Base-by-base conservation (phyloP, 2,113 vertebrate species). In the Myiagra hebetior region DNA sequence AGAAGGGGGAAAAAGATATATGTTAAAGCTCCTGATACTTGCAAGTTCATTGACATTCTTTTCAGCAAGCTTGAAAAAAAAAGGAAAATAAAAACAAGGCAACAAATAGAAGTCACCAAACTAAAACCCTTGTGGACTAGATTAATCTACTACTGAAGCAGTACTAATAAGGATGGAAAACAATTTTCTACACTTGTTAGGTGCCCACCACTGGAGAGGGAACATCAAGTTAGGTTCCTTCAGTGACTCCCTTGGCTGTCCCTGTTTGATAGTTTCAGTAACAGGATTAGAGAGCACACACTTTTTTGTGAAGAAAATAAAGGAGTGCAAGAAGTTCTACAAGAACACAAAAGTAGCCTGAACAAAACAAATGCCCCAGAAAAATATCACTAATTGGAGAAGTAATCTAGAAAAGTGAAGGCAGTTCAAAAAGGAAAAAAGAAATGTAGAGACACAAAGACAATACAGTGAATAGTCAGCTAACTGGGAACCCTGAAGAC, bases 1-100 rank as follows among this genome's bases (percentile, higher is more conserved):
- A 57, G 2, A 28, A 30, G 8, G 5, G 21, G 2, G 10, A 1
- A 6, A 62, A 31, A 39, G 0, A 26, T 3, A 21, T 2, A 15
- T 13, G 12, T 41, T 65, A n/a, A 44, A 35, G 10, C 5, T 37
- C 20, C 26, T 63, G 15, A 15, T 31, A 42, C 8, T 39, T 77
- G 1, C 18, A 84, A 62, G 7, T 18, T 87, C 1, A 0, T 47
- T 49, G 31, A 31, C 26, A 73, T 57, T 68, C 19, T 80, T 44
- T 76, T 28, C 26, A 49, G 33, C 6, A 50, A 63, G 13, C 16
- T n/a, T 67, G 6, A 7, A 2, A 2, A 6, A 53, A 39, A 35
- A 30, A 13, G 3, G 6, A 12, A 63, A 57, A 30, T 0, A 22
- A 42, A 52, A 59, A 8, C 11, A 55, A 33, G 39, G 15, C 13